phyloP scores from a whole-genome alignment of 2,888 invertebrate genomes.

The Troides oblongomaculatus region DNA sequence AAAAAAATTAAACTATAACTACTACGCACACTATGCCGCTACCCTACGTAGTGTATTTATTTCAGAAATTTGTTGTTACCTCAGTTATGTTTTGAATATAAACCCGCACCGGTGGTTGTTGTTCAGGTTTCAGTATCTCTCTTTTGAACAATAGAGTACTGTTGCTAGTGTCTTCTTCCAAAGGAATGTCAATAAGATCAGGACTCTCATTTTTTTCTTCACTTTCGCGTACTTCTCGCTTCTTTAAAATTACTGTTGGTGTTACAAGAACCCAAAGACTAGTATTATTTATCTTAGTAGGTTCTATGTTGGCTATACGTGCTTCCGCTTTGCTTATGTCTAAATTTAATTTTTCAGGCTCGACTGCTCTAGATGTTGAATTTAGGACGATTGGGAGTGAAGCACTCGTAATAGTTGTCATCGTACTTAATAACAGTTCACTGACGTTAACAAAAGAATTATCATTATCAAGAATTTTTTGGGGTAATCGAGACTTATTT shows the following conservation, averaged over 20 bases:
- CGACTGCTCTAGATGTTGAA: constrained; percentile 39
- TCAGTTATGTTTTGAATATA: constrained; percentile 84
- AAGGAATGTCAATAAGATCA: constrained; percentile 66
- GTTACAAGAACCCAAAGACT: constrained; percentile 68
- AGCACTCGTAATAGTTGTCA: constrained; percentile 28
- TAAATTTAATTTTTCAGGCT: constrained; percentile 35
- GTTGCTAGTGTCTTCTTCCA: constrained; percentile 61
- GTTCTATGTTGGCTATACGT: constrained; percentile 45
- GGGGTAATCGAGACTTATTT: constrained; percentile 48
- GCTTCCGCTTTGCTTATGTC: constrained; percentile 1
- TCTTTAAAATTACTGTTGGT: constrained; percentile 57
- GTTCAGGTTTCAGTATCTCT: constrained; percentile 72
- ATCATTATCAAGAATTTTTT: constrained; percentile 56
- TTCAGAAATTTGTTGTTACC: constrained; percentile 42
- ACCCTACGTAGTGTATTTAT: no score
- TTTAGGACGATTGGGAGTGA: not conserved
- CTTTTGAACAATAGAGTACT: constrained; percentile 66
- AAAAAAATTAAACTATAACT: no score
- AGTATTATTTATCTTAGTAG: constrained; percentile 54
- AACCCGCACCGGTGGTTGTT: constrained; percentile 81
- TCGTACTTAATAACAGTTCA: constrained; percentile 33
- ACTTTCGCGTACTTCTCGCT: constrained; percentile 57
- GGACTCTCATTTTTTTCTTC: constrained; percentile 46
- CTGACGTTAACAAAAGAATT: constrained; percentile 44
- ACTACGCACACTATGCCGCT: no score